Evolutionary conservation across 2,888 invertebrate genomes (phyloP), one percentile per base, ranked within the genome.

Genomic region (Epinotia bilunana): DNA sequence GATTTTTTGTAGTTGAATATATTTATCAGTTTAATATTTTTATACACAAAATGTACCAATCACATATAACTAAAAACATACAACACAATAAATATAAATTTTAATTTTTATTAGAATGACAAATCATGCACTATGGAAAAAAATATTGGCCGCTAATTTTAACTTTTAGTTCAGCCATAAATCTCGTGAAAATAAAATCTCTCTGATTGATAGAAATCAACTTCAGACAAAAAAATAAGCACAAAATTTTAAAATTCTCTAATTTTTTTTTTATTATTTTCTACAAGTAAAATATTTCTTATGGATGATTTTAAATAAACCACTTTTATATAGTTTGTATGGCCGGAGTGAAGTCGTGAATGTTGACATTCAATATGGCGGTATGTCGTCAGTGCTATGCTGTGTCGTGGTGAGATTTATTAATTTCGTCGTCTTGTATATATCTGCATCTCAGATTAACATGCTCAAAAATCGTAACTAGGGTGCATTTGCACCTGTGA

Each of bases 321-420:
- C 68, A 73, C 53, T 73, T 69, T 76, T 80, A 80, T 79, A 79
- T 78, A 77, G 80, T 82, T 83, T 87, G 84, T 85, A 87, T 85
- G 90, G 88, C 85, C 86, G 84, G 87, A 88, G 86, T 86, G 85
- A 86, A 91, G 88, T 89, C 87, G 88, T 90, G 89, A 88, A 90
- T 92, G 93, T 96, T 96, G 96, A 97, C 96, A 97, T 96, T 96
- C 96, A 97, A 97, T 96, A 97, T 97, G 97, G 97, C 97, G 97
- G 97, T 97, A 97, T 97, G 97, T 97, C 97, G 97, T 97, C 97
- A 97, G 97, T 97, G 97, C 97, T 97, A 96, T 97, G 97, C 97
- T 97, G 97, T 97, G 97, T 97, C 97, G 97, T 97, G 97, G 97
- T 97, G 96, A 97, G 97, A 97, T 95, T 94, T 92, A 88, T 85